Evolutionary conservation across 35 echinoderm and acorn worm species (phyloP), one percentile per base, ranked within the genome.

Genomic region (Stichopus chloronotus): DNA sequence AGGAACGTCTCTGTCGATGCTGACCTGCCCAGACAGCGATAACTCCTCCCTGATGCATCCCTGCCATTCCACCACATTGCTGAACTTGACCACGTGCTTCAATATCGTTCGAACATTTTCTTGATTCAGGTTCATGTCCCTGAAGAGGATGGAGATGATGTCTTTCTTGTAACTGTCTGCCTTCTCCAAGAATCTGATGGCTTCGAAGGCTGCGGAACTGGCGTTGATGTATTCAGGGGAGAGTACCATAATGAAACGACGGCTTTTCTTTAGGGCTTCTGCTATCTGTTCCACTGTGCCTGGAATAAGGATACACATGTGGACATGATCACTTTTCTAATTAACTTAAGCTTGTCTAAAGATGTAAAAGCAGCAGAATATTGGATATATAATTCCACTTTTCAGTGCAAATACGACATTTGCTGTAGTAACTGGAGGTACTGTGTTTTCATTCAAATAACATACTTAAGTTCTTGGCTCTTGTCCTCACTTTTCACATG

Each of bases 231-330:
- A 89, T 13, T 71, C 13, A 23, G 59, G 59, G 5, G 87, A 89
- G 16, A 89, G 65, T 14, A 89, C 52, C 60, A 89, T 89, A 61
- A 89, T 71, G 87, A 89, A 89, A 53, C 87, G 87, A 65, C 87
- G 87, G 21, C 87, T 89, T 6, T 72, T 53, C 19, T 7, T 61
- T 25, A 89, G 87, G 14, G 59, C 87, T 14, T 72, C 52, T 20
- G 59, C 59, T 71, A 89, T 65, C 65, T 89, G 23, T 61, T 89
- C 87, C 14, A 89, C n/a, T 43, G 87, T 89, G 55, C 61, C 87
- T 89, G 60, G 12, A 43, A 21, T 85, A 12, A 85, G 4, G 5
- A 23, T 5, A 81, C 9, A 43, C 30, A 43, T 43, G 30, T 43
- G 4, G 69, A 72, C 13, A 21, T 16, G 13, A 16, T 16, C 22